These are phyloP conservation scores for Halcyon senegalensis DNA, from an alignment of 2,113 vertebrate genomes.

Conservation along the genomic window DNA sequence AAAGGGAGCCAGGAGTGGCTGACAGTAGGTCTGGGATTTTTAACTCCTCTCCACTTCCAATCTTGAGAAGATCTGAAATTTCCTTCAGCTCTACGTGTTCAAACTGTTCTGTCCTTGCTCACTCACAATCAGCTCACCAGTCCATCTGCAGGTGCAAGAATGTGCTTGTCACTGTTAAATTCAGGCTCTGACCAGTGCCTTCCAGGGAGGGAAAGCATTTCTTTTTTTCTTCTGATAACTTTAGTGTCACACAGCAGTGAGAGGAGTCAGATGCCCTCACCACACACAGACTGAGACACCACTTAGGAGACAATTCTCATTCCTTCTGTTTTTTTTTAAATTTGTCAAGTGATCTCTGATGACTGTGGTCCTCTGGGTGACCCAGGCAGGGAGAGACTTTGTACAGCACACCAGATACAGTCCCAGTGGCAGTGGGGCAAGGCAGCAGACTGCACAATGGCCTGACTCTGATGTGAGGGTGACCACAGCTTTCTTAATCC, in stretches of 20 bases:
- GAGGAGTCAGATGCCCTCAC: background rate
- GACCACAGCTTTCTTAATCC: background rate
- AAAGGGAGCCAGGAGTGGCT: background rate
- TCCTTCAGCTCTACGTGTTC: background rate
- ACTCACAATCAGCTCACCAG: background rate
- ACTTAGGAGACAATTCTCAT: background rate
- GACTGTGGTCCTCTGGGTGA: background rate
- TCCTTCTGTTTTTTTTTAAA: background rate
- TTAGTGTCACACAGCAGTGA: background rate
- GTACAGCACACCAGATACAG: background rate
- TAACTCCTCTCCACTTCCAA: background rate
- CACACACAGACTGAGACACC: background rate
- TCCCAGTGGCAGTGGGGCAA: background rate
- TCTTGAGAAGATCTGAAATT: background rate
- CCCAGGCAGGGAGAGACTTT: background rate
- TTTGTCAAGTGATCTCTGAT: background rate
- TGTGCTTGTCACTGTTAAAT: background rate
- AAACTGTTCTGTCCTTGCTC: background rate
- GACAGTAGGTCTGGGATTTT: background rate
- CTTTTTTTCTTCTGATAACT: background rate
- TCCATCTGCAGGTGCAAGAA: background rate
- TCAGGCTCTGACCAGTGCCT: background rate
- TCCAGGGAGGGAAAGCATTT: background rate
- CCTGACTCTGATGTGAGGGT: background rate
- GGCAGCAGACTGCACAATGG: background rate